Evolutionary conservation across 2,888 invertebrate species (phyloP).

Genomic region (Timema cristinae): DNA sequence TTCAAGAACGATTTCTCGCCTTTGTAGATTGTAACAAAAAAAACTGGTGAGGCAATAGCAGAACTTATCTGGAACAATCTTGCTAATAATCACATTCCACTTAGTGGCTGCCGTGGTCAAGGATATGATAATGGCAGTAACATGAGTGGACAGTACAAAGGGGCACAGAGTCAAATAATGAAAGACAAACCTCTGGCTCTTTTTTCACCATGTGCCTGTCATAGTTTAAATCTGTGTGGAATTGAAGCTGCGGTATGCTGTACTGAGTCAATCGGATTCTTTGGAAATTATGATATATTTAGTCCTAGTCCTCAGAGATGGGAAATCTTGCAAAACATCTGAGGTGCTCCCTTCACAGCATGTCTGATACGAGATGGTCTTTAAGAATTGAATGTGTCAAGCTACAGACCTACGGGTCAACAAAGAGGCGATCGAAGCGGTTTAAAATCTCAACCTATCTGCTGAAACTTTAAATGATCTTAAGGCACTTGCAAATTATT

Average conservation of each 20-base stretch:
- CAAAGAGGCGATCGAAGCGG: not conserved
- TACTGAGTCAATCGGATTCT: not conserved
- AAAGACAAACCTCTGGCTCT: not conserved
- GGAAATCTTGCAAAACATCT: not conserved
- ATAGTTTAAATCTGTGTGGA: constrained; percentile 4
- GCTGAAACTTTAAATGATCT: not conserved
- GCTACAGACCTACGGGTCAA: not conserved
- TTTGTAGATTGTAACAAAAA: not conserved
- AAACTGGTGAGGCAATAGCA: not conserved
- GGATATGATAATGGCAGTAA: constrained; percentile 16
- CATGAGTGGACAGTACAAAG: constrained; percentile 12
- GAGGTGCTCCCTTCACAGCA: not conserved
- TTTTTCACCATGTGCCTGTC: constrained; percentile 1
- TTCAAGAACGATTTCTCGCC: too few species aligned
- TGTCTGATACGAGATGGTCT: not conserved
- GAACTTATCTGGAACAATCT: not conserved
- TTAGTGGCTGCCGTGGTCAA: constrained; percentile 6
- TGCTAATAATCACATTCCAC: not conserved
- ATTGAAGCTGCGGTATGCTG: not conserved
- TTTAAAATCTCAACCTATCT: not conserved
- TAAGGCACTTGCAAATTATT: not conserved
- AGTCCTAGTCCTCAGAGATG: not conserved
- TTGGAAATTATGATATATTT: not conserved
- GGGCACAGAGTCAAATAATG: constrained; percentile 1
- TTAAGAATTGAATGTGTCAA: not conserved